Evolutionary conservation across 2,113 vertebrate genomes (phyloP).

Genomic region (Lichenostomus cassidix): DNA sequence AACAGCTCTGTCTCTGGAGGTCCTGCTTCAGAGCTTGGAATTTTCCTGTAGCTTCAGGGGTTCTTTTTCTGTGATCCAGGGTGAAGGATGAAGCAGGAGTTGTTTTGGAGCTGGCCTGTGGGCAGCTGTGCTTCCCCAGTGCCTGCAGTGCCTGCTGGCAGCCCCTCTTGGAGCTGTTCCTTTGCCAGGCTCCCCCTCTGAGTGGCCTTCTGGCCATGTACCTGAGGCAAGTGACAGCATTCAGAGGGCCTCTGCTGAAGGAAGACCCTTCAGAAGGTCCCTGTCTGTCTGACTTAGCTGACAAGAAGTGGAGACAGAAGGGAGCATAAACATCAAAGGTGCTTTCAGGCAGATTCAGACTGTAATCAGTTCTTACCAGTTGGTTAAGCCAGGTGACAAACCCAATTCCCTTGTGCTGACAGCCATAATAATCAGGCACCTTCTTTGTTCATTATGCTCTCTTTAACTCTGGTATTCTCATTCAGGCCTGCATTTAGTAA

Average conservation of each 20-base stretch:
- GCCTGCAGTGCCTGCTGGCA: rapidly evolving
- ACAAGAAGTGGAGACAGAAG: conserved; percentile 48
- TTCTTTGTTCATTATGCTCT: conserved; percentile 79
- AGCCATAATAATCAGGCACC: conserved; percentile 79
- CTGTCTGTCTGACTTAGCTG: conserved; percentile 27
- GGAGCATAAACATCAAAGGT: conserved; percentile 70
- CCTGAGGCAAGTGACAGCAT: not conserved
- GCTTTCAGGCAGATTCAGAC: conserved; percentile 68
- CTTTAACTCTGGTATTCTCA: conserved; percentile 80
- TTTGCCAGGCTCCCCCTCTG: rapidly evolving
- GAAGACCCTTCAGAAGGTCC: not conserved
- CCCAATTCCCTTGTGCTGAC: conserved; percentile 78
- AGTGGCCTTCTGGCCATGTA: rapidly evolving
- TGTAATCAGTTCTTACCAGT: conserved; percentile 79
- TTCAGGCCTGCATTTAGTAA: conserved; percentile 82
- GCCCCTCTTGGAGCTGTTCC: rapidly evolving
- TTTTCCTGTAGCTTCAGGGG: not conserved
- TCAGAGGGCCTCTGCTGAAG: not conserved
- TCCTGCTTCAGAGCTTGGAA: not conserved
- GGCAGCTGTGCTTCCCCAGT: not conserved
- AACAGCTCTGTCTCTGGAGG: not conserved
- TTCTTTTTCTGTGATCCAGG: not conserved
- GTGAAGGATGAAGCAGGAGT: not conserved
- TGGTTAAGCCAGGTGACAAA: conserved; percentile 82
- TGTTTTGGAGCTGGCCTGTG: not conserved